These are phyloP conservation scores for Myotis planiceps DNA, from an alignment of 2,797 vertebrate genomes.

Conservation along the genomic window DNA sequence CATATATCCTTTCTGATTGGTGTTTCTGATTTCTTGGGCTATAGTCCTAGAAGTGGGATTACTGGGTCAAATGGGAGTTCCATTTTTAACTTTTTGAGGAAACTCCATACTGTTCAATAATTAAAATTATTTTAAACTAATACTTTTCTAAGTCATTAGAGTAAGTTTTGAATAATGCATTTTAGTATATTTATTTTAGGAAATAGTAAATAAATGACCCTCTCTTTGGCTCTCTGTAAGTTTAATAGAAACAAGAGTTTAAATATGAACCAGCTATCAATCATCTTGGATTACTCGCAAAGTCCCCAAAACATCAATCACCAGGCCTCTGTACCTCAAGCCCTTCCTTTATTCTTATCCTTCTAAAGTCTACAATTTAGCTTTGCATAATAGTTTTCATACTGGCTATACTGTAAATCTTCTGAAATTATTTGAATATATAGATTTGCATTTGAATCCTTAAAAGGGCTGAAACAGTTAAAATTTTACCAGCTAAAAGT, in stretches of 20 bases:
- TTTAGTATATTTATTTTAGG: neutral
- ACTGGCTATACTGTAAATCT: neutral
- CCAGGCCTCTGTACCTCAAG: neutral
- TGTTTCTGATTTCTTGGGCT: no score
- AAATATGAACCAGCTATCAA: neutral
- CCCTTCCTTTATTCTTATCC: neutral
- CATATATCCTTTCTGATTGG: no score
- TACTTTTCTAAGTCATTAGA: no score
- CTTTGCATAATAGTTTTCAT: neutral
- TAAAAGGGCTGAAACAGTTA: neutral
- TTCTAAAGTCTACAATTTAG: neutral
- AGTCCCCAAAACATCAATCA: neutral
- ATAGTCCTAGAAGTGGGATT: no score
- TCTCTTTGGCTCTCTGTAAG: neutral
- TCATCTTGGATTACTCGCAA: neutral
- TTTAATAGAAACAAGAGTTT: neutral
- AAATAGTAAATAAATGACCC: neutral
- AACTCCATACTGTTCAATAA: no score
- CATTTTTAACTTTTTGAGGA: no score
- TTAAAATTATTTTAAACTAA: no score
- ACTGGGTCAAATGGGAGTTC: no score
- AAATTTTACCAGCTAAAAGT: neutral
- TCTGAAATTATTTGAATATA: slow-evolving; percentile 8
- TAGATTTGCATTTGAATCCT: neutral
- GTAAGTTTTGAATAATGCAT: neutral